Conservation (phyloP, 92 coral and sea anemone genomes). For the Parazoanthus atlanticus region DNA sequence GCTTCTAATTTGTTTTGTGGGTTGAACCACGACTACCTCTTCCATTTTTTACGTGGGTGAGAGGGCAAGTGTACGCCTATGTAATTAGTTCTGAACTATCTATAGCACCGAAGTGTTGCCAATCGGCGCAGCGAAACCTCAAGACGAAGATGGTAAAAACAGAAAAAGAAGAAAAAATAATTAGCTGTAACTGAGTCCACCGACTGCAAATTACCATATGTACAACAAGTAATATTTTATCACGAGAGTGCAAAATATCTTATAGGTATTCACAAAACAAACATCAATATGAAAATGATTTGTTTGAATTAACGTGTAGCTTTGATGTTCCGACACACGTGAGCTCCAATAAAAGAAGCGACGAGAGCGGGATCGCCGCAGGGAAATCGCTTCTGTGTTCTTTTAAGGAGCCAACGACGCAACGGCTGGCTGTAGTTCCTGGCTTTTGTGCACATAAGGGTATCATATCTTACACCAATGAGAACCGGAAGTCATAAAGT, state of each 20-base stretch:
- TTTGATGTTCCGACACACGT: slow-evolving; percentile 82
- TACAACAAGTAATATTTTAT: slow-evolving; percentile 35
- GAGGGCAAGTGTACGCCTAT: slow-evolving; percentile 29
- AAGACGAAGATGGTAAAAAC: background rate
- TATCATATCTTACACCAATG: slow-evolving; percentile 9
- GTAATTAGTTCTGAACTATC: slow-evolving; percentile 32
- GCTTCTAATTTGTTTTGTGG: slow-evolving; percentile 81
- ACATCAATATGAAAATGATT: slow-evolving; percentile 56
- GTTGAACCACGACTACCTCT: slow-evolving; percentile 46
- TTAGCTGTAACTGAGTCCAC: background rate
- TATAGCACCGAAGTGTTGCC: background rate
- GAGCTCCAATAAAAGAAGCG: slow-evolving; percentile 48
- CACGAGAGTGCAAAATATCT: slow-evolving; percentile 54
- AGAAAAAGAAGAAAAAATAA: background rate
- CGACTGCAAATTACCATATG: slow-evolving; percentile 6
- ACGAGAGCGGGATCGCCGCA: slow-evolving; percentile 36
- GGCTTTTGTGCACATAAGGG: slow-evolving; percentile 28
- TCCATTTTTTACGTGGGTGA: slow-evolving; percentile 44
- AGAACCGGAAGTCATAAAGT: slow-evolving; percentile 38
- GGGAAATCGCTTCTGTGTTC: slow-evolving; percentile 29
- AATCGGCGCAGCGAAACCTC: background rate
- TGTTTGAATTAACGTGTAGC: slow-evolving; percentile 60
- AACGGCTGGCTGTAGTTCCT: slow-evolving; percentile 29
- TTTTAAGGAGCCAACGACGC: slow-evolving; percentile 22
- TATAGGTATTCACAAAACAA: slow-evolving; percentile 69